Evolutionary conservation across 2,113 vertebrate species (phyloP), one percentile per base, ranked within the genome.

Genomic region (Pelusios castaneus): DNA sequence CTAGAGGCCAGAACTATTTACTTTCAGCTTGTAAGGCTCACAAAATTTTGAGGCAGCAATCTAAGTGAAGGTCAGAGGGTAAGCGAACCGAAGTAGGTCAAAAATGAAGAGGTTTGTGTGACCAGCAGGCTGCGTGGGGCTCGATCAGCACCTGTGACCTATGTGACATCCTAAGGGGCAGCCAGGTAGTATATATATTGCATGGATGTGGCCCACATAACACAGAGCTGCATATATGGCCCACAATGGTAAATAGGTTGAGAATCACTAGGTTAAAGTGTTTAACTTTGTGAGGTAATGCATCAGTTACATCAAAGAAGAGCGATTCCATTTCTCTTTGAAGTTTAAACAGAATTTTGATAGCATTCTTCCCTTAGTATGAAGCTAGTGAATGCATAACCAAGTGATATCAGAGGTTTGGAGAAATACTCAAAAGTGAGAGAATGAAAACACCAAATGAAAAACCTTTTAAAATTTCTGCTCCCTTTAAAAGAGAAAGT

Each of bases 401-500:
- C 13, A 43, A 45, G 24, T 27, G 24, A 76, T 45, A 76, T n/a
- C 17, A 70, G 24, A 29, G 41, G 13, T 76, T 12, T 76, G 38
- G 73, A 45, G 25, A 76, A 25, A 45, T 76, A 76, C 73, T 25
- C 38, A 24, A 27, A 76, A 45, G 6, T 76, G 24, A 45, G 43
- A 14, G 73, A 76, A 29, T 76, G 22, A 75, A 8, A 63, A 34
- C 14, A 63, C 7, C 31, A 67, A 67, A 25, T 4, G 19, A 67
- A 43, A 67, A 13, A 25, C 6, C 10, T 21, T 45, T 75, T 75
- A 14, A n/a, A 5, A 70, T 67, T 54, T 52, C 80, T 63, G 24
- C 5, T 41, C 52, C 25, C 0, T 9, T 67, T 1, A 38, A 70
- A 70, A 52, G 51, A 52, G 51, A 17, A 52, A 14, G 51, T 52